phyloP scores from a whole-genome alignment of 2,888 invertebrate species.

The Nemotelus nigrinus region DNA sequence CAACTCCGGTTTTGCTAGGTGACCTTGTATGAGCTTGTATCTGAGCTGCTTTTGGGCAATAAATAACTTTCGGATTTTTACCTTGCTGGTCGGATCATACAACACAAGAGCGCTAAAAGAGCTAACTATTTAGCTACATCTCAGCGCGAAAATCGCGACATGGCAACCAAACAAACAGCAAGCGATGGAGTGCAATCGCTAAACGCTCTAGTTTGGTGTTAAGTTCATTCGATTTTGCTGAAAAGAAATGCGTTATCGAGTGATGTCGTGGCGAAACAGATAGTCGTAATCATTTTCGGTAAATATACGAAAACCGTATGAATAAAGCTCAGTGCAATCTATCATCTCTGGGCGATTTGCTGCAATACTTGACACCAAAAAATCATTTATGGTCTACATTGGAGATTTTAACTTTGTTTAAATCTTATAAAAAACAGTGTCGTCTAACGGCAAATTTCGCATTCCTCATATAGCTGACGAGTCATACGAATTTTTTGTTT shows the following conservation, averaged over 20 bases:
- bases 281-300: conserved; percentile 1
- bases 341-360: no score
- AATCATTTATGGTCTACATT: no score
- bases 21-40: conserved; percentile 34
- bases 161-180: conserved; percentile 26
- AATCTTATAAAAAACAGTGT: no score
- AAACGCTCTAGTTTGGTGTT: conserved; percentile 14
- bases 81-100: background rate
- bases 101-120: background rate
- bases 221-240: background rate
- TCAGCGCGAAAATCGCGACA: background rate
- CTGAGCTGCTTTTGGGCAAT: conserved; percentile 21
- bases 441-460: no score
- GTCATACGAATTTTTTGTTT: no score
- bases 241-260: conserved; percentile 13
- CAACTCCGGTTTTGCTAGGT: conserved; percentile 4
- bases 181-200: background rate
- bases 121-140: background rate
- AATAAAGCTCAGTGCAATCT: no score
- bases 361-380: no score
- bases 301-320: no score
- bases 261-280: conserved; percentile 19
- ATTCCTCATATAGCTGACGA: no score
- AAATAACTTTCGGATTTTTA: conserved; percentile 21
- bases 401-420: no score